A percentile compares a stretch with the other conserved stretches of the same genome.
Evolutionary conservation across 2,797 vertebrate species (phyloP).

Genomic region (Eospalax fontanierii): DNA sequence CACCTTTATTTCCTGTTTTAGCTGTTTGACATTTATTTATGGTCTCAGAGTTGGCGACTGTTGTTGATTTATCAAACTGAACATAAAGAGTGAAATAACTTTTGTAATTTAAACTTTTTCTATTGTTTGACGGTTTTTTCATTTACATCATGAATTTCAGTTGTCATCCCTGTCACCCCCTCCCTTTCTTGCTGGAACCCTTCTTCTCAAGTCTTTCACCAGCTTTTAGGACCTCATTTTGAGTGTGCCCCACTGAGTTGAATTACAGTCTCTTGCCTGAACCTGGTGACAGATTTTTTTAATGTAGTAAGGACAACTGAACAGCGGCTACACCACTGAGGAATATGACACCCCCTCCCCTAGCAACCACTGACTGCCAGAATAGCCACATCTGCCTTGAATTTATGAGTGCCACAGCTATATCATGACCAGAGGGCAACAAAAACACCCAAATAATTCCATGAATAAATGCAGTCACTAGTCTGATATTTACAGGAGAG

Average conservation of each 20-base stretch:
- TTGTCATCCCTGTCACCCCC: no score
- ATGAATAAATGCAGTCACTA: no score
- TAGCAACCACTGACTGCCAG: not conserved
- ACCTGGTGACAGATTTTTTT: not conserved
- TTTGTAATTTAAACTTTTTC: no score
- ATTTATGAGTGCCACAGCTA: not conserved
- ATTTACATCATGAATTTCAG: no score
- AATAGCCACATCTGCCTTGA: not conserved
- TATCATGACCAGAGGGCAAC: not conserved
- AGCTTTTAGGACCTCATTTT: no score
- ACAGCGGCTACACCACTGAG: not conserved
- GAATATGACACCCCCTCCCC: not conserved
- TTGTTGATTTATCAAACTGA: no score
- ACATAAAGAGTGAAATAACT: no score
- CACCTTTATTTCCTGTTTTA: no score
- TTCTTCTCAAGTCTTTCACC: no score
- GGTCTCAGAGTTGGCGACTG: no score
- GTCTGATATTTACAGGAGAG: not conserved
- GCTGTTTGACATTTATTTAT: no score
- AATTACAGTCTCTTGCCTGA: not conserved
- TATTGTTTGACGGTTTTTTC: not conserved
- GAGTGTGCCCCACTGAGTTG: not conserved
- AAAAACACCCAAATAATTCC: not conserved
- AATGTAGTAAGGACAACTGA: not conserved
- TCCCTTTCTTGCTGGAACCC: no score